Conservation (phyloP, 2,797 vertebrate species). For the Pseudomugil tenellus region DNA sequence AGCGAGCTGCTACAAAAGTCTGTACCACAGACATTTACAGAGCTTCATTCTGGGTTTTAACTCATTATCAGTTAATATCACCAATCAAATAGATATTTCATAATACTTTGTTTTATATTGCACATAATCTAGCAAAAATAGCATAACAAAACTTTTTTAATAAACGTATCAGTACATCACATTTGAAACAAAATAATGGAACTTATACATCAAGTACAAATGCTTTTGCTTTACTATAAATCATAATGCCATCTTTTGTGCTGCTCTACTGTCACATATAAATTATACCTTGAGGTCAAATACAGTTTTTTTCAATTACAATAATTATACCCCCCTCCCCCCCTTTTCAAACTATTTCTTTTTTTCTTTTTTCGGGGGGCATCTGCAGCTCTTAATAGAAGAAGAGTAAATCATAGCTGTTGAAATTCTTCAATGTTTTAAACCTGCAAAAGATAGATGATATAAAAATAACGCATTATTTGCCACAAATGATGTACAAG, state of each 20-base stretch:
- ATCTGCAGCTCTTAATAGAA: background rate
- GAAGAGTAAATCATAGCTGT: background rate
- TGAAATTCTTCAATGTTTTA: background rate
- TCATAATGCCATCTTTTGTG: background rate
- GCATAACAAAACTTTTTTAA: too few relatives aligned
- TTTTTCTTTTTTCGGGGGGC: background rate
- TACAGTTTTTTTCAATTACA: background rate
- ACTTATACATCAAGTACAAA: background rate
- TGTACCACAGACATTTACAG: background rate
- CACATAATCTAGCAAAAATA: background rate
- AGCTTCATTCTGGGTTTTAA: background rate
- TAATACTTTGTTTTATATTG: background rate
- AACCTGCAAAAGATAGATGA: background rate
- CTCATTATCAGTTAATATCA: background rate
- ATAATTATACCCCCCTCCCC: too few relatives aligned
- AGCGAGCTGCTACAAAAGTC: background rate
- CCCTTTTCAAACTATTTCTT: background rate
- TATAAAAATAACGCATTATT: background rate
- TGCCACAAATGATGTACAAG: background rate
- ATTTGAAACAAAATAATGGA: background rate
- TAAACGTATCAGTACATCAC: too few relatives aligned
- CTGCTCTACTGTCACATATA: background rate
- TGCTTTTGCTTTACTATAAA: background rate
- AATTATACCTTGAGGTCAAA: background rate
- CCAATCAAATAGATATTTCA: background rate